Percentiles rank a stretch among this genome's conserved stretches.
Conservation (phyloP, 2,113 vertebrate species). For the Martes martes region DNA sequence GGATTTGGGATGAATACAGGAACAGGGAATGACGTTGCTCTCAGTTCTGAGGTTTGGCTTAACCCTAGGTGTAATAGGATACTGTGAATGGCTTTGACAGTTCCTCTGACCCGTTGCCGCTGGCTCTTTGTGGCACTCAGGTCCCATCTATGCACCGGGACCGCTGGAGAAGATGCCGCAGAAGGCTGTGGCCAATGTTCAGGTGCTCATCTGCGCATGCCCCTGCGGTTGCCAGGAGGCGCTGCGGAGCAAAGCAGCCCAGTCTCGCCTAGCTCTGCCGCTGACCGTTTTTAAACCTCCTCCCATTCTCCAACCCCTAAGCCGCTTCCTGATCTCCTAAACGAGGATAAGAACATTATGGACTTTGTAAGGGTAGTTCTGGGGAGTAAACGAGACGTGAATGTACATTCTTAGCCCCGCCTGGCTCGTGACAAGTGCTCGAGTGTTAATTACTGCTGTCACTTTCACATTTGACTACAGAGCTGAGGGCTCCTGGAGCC, state of each 20-base stretch:
- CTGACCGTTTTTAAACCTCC: background rate
- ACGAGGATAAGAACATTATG: fast-evolving
- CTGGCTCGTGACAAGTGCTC: background rate
- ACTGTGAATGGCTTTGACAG: fast-evolving
- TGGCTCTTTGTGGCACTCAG: background rate
- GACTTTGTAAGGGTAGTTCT: background rate
- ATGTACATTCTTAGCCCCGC: background rate
- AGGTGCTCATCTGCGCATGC: fast-evolving
- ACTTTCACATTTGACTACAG: background rate
- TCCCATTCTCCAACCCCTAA: background rate
- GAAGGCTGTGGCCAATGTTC: fast-evolving
- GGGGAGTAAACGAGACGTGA: background rate
- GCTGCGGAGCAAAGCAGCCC: background rate
- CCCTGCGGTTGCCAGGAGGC: background rate
- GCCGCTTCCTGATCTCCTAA: background rate
- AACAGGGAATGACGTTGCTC: background rate
- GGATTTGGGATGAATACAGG: fast-evolving
- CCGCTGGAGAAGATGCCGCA: background rate
- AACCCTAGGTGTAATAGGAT: too few species aligned
- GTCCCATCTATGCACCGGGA: background rate
- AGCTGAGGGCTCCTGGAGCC: background rate
- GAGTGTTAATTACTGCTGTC: fast-evolving
- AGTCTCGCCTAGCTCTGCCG: fast-evolving
- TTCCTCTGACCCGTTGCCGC: too few species aligned
- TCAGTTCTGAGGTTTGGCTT: background rate